Base-by-base conservation (phyloP, 1,140 invertebrate species). In the Habropoda laboriosa region DNA sequence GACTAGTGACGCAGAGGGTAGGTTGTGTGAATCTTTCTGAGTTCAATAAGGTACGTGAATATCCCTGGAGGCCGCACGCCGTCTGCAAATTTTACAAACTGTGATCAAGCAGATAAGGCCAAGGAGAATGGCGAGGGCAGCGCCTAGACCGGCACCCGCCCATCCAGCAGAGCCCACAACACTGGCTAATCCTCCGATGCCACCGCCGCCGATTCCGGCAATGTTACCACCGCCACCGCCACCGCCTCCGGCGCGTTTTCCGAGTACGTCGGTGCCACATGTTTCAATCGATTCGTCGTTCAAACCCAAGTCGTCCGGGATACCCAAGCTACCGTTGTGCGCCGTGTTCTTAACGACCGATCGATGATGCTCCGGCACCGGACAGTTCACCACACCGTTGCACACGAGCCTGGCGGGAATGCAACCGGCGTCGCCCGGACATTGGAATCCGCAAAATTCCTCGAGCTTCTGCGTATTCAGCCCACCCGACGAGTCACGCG, bases 301-400 rank as follows among this genome's bases (percentile, higher is more conserved):
- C n/a, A 90, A 89, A 38, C 91, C 91, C 1, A n/a, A n/a, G n/a
- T n/a, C n/a, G n/a, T 58, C 75, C 2, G 55, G 1, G 21, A 40
- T 51, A 12, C 24, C 5, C 0, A 81, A 67, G 5, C 83, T 67
- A 3, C 24, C 42, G 38, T 91, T 92, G 57, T 85, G 86, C 2
- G n/a, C n/a, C n/a, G 32, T 40, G 13, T 75, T 84, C 10, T 79
- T 42, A 21, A 75, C 71, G 8, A 74, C 81, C 53, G 18, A 88
- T 80, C 3, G 87, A 83, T n/a, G n/a, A n/a, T 5, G 51, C 49
- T 92, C 93, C 13, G 91, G 93, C 80, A 96, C 96, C 0, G 97
- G 97, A 91, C 97, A 98, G 91, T 98, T 97, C 1, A 97, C 94
- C 1, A 97, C 94, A 16, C 97, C 97, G 88, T 98, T 98, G 89